Conservation (phyloP, 1,140 invertebrate genomes). For the Euwallacea fornicatus region DNA sequence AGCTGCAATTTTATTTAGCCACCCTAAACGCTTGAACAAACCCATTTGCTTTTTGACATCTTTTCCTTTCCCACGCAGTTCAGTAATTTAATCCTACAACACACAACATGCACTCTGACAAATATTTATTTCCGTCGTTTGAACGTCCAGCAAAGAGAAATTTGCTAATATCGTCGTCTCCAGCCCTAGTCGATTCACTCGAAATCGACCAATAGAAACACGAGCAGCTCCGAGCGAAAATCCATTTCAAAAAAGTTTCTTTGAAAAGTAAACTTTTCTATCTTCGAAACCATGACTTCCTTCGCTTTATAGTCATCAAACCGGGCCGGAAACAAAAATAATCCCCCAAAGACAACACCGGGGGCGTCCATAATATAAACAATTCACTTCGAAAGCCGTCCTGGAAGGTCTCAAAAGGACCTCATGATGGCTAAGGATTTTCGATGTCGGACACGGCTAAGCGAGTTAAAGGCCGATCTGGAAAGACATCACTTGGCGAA, state of each 20-base stretch:
- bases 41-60: too few species aligned
- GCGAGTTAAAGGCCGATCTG: constrained; percentile 19
- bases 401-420: neutral
- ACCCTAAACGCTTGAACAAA: too few species aligned
- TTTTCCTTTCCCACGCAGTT: too few species aligned
- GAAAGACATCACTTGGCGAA: neutral
- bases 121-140: too few species aligned
- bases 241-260: neutral
- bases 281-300: neutral
- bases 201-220: too few species aligned
- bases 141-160: too few species aligned
- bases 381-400: neutral
- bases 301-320: neutral
- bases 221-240: neutral
- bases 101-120: too few species aligned
- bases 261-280: constrained; percentile 1
- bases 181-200: too few species aligned
- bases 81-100: too few species aligned
- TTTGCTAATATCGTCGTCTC: too few species aligned
- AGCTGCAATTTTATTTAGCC: too few species aligned
- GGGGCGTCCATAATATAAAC: constrained; percentile 11
- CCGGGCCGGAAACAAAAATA: constrained; percentile 5
- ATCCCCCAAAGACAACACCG: constrained; percentile 10
- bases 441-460: constrained; percentile 16
- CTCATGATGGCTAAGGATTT: neutral